These are phyloP conservation scores for Formica exsecta DNA, from an alignment of 1,140 invertebrate species.

Conservation along the genomic window DNA sequence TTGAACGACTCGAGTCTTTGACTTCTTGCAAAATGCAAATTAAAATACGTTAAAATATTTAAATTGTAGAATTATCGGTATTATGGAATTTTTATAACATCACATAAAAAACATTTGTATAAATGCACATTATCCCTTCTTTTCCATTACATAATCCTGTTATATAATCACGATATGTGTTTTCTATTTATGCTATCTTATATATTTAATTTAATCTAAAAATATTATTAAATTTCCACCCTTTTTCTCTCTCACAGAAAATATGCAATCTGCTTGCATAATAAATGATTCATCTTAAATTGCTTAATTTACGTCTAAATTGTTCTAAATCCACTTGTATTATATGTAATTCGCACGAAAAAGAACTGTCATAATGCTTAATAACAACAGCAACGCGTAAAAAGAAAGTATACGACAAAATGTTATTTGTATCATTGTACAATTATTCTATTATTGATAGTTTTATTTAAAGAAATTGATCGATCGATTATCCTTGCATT, in stretches of 20 bases:
- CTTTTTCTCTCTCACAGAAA: background rate
- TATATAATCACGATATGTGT: background rate
- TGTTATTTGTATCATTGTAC: background rate
- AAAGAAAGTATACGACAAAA: background rate
- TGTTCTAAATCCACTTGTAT: conserved; percentile 9
- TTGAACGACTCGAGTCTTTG: background rate
- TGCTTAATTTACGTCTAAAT: background rate
- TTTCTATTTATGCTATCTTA: background rate
- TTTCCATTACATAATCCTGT: background rate
- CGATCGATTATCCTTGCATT: background rate
- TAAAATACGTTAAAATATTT: background rate
- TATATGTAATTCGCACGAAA: background rate
- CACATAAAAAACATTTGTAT: background rate
- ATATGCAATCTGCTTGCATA: background rate
- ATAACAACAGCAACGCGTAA: background rate
- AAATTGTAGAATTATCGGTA: background rate
- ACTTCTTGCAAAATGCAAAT: conserved; percentile 1
- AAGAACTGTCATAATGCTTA: background rate
- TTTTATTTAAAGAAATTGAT: conserved; percentile 1
- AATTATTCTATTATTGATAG: conserved; percentile 14
- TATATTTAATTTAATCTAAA: conserved; percentile 4
- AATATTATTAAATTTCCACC: background rate
- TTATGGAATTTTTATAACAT: background rate
- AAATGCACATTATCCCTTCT: background rate
- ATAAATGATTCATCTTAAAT: background rate